Evolutionary conservation across 2,113 vertebrate genomes (phyloP), one percentile per base, ranked within the genome.

Genomic region (Clarias batrachus): DNA sequence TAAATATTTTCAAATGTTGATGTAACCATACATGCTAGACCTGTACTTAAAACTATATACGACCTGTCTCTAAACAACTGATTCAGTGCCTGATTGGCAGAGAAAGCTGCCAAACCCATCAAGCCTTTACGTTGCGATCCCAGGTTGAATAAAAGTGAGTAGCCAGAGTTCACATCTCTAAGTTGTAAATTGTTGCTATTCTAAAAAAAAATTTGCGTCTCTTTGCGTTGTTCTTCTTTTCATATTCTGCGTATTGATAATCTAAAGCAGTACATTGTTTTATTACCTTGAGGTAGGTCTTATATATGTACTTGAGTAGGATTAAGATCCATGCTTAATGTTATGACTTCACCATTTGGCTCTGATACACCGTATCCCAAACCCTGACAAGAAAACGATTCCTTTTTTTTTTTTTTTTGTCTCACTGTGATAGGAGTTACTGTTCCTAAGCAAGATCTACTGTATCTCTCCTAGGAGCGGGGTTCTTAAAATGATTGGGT

Each of bases 321-420:
- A 23, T 13, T 76, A 10, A 78, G 74, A 30, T 81, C 56, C 19
- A 73, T 71, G 63, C 37, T 37, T 23, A 21, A 27, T 19, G 33
- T 88, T 57, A 65, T 54, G 63, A 6, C 33, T 56, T 12, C 3
- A n/a, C 14, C 14, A 25, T 70, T 27, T 57, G 27, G 54, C 48
- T 85, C 7, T 33, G 13, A 60, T 82, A 2, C 21, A 16, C 37
- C 81, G 66, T 84, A 62, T 4, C 17, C n/a, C 66, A 41, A 63
- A 65, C 27, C 63, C n/a, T 71, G 73, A 87, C 27, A 78, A 63
- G 71, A 82, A 82, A 85, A 78, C 71, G 2, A 78, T 48, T 6
- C 59, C 54, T 79, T 73, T 33, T 86, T 85, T 83, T 86, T 85
- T 83, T 83, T 84, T 83, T 66, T 37, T 30, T 59, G 56, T 80